Conservation (phyloP, 2,113 vertebrate genomes). For the Drymodes brunneopygia region DNA sequence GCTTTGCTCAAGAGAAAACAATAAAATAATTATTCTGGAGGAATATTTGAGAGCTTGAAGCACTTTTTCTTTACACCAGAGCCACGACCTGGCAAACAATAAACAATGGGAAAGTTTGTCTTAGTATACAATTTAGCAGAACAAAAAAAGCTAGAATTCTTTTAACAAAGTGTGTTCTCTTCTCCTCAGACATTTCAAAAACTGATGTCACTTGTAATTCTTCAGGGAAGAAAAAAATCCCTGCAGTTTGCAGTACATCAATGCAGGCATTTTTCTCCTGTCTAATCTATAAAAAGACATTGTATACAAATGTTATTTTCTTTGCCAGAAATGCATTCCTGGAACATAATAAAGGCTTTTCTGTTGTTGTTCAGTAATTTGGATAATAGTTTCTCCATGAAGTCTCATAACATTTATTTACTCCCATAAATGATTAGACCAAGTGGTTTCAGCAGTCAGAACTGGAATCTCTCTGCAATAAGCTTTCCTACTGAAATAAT, state of each 20-base stretch:
- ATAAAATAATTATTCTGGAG: constrained; percentile 50
- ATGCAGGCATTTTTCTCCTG: constrained; percentile 68
- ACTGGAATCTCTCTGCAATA: constrained; percentile 7
- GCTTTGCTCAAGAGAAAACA: background rate
- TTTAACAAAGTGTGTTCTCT: constrained; percentile 67
- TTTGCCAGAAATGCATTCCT: constrained; percentile 73
- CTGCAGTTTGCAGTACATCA: constrained; percentile 64
- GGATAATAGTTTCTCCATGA: constrained; percentile 71
- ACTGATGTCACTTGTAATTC: constrained; percentile 77
- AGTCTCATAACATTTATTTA: constrained; percentile 76
- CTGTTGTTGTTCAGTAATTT: constrained; percentile 68
- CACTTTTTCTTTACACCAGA: constrained; percentile 6
- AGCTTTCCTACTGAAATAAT: constrained; percentile 31
- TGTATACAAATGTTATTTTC: constrained; percentile 66
- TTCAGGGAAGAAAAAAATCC: constrained; percentile 50
- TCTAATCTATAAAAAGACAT: constrained; percentile 75
- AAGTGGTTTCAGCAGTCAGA: constrained; percentile 29
- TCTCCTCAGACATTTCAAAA: constrained; percentile 69
- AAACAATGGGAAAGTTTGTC: constrained; percentile 72
- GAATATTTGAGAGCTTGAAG: constrained; percentile 34
- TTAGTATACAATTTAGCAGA: constrained; percentile 54
- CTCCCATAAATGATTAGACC: constrained; percentile 54
- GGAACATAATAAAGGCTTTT: constrained; percentile 61
- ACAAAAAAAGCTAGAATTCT: constrained; percentile 50
- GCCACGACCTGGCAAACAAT: constrained; percentile 57